These are phyloP conservation scores for Clupea harengus DNA, from an alignment of 2,113 vertebrate genomes.

Conservation along the genomic window DNA sequence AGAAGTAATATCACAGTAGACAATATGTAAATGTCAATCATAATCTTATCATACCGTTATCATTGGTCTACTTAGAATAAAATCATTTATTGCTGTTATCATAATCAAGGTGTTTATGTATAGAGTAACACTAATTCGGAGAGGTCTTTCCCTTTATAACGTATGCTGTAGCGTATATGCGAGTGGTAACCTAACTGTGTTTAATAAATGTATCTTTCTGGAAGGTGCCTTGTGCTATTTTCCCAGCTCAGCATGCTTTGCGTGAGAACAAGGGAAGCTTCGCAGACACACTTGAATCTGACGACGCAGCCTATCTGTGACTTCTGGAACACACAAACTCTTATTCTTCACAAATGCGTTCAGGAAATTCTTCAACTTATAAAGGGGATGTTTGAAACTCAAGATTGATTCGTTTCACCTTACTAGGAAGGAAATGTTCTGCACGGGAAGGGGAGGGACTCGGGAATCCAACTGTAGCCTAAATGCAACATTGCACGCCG, in stretches of 20 bases:
- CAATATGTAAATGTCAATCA: constrained; percentile 8
- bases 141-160: not conserved
- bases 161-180: not conserved
- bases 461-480: constrained; percentile 56
- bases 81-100: not conserved
- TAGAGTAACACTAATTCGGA: not conserved
- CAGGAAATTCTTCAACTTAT: constrained; percentile 16
- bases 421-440: constrained; percentile 90
- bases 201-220: constrained; percentile 6
- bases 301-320: not conserved
- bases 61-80: not conserved
- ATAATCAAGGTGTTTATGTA: not conserved
- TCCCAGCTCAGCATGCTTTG: constrained; percentile 8
- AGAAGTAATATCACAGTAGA: not conserved
- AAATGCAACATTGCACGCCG: constrained; percentile 52
- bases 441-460: constrained; percentile 98
- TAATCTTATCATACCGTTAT: constrained; percentile 16
- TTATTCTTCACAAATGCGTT: not conserved
- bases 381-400: constrained; percentile 61
- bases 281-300: constrained; percentile 16
- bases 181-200: not conserved
- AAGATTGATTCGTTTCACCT: constrained; percentile 97
- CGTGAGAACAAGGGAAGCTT: constrained; percentile 15
- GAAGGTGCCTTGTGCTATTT: constrained; percentile 17
- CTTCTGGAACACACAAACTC: constrained; percentile 1